Percentiles rank a stretch among this genome's conserved stretches.
These are phyloP conservation scores for Xestobium rufovillosum DNA, from an alignment of 2,888 invertebrate genomes.

Conservation along the genomic window DNA sequence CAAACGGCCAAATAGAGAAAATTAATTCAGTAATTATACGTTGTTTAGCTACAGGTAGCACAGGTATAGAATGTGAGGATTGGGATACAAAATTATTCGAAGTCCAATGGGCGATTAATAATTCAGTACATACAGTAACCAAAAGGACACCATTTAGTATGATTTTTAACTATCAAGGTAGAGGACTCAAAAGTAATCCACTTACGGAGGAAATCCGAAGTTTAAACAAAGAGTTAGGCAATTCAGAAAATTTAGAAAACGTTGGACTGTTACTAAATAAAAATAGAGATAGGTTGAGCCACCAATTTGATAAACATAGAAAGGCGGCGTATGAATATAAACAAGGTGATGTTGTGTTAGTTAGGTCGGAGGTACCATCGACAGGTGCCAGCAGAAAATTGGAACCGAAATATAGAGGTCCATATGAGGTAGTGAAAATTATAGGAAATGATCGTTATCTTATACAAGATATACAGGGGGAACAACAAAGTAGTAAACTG, in stretches of 20 bases:
- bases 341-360: constrained; percentile 11
- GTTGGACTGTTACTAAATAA: background rate
- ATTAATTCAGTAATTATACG: constrained; percentile 7
- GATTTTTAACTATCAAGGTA: constrained; percentile 12
- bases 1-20: constrained; percentile 6
- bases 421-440: constrained; percentile 18
- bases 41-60: constrained; percentile 4
- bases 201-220: constrained; percentile 5
- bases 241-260: background rate
- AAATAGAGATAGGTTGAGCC: background rate
- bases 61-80: constrained; percentile 7
- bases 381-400: constrained; percentile 16
- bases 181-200: constrained; percentile 15
- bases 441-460: constrained; percentile 17
- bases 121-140: constrained; percentile 11
- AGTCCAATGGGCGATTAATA: constrained; percentile 19
- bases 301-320: constrained; percentile 5
- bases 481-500: constrained; percentile 15
- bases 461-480: constrained; percentile 18
- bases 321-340: constrained; percentile 8
- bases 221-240: background rate
- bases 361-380: constrained; percentile 11
- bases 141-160: constrained; percentile 7
- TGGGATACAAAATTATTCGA: constrained; percentile 12
- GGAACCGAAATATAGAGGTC: constrained; percentile 14